Percentiles rank a stretch among this genome's conserved stretches.
Conservation (phyloP, 2,888 invertebrate genomes). For the Coenonympha arcania region DNA sequence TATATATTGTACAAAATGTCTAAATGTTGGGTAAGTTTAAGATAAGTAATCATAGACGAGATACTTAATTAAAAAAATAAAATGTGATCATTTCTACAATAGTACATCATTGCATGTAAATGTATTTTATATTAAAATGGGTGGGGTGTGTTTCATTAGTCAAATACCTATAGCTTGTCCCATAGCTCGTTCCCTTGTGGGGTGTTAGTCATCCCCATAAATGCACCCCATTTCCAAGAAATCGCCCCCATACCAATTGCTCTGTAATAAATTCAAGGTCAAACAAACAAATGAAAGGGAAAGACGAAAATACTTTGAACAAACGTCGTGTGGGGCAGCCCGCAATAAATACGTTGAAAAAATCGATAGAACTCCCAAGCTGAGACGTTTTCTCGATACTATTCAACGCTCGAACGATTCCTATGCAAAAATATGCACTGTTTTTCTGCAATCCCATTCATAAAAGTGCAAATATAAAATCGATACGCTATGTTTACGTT, state of each 20-base stretch:
- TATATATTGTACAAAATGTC: no score
- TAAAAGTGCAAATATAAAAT: constrained; percentile 61
- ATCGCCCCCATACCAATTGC: constrained; percentile 23
- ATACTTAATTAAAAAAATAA: no score
- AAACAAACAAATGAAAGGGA: constrained; percentile 20
- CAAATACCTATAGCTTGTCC: not conserved
- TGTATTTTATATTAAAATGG: constrained; percentile 5
- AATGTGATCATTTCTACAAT: no score
- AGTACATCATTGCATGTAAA: no score
- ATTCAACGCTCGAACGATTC: constrained; percentile 26
- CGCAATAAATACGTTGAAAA: constrained; percentile 28
- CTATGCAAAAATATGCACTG: constrained; percentile 34
- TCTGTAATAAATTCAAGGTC: constrained; percentile 22
- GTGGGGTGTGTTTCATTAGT: constrained; percentile 19
- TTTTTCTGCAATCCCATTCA: constrained; percentile 57
- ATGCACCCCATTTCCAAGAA: constrained; percentile 50
- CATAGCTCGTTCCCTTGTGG: not conserved
- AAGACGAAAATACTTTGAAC: constrained; percentile 19
- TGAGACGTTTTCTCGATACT: constrained; percentile 21
- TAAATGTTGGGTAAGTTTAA: no score
- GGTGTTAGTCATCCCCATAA: constrained; percentile 32
- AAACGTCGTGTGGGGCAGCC: constrained; percentile 31
- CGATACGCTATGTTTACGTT: constrained; percentile 68
- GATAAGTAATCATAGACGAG: no score
- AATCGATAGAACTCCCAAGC: constrained; percentile 37